Evolutionary conservation across 2,113 vertebrate genomes (phyloP).

Genomic region (Lasiurus borealis): DNA sequence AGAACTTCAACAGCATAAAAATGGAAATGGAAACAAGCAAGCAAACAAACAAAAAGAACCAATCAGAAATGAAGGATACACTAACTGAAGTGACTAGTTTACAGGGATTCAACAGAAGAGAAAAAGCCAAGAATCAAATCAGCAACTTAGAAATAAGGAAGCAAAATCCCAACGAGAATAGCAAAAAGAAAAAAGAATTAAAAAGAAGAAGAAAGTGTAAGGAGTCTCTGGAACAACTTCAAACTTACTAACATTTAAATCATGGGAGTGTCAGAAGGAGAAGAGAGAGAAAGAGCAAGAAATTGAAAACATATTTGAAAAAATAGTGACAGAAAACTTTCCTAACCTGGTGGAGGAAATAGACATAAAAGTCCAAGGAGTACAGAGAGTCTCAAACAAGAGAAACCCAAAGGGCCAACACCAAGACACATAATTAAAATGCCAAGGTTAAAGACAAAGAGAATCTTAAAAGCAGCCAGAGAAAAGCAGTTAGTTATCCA

Average conservation of each 20-base stretch:
- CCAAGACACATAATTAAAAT: neutral
- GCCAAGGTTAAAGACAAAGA: neutral
- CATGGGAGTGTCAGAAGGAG: neutral
- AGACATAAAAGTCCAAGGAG: neutral
- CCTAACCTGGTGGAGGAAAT: neutral
- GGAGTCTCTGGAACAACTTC: neutral
- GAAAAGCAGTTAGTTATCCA: neutral
- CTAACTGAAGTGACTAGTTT: neutral
- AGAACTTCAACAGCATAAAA: neutral
- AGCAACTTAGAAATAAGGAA: neutral
- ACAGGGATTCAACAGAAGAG: neutral
- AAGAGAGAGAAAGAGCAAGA: neutral
- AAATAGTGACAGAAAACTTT: neutral
- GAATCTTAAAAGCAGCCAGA: neutral
- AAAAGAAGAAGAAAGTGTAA: neutral
- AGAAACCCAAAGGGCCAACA: neutral
- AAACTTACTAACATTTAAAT: neutral
- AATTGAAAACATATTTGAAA: neutral
- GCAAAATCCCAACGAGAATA: neutral
- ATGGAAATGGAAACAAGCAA: neutral
- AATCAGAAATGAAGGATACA: neutral
- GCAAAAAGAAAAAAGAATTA: neutral
- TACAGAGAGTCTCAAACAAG: neutral
- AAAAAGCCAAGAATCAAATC: neutral
- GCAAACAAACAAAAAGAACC: neutral